phyloP scores from a whole-genome alignment of 2,888 invertebrate genomes.

The Erynnis tages region DNA sequence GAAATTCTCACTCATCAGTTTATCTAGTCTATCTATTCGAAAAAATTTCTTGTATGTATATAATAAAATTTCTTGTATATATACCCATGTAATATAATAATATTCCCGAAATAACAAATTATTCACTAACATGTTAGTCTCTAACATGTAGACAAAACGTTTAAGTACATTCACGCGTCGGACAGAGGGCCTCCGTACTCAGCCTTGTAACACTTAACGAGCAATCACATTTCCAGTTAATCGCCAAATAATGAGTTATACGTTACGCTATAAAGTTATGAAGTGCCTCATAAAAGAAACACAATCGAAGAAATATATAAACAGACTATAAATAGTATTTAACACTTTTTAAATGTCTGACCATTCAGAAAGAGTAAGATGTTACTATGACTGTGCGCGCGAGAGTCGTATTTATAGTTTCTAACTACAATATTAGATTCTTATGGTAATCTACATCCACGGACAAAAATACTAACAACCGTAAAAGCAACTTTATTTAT shows the following conservation, averaged over 20 bases:
- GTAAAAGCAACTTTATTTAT: too few relatives aligned
- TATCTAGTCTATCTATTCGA: too few relatives aligned
- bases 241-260: constrained; percentile 56
- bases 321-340: constrained; percentile 1
- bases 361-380: too few relatives aligned
- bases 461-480: too few relatives aligned
- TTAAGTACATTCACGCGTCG: constrained; percentile 43
- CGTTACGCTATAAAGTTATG: constrained; percentile 22
- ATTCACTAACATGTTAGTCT: constrained; percentile 25
- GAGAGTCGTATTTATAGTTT: not conserved
- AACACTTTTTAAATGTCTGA: too few relatives aligned
- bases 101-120: not conserved
- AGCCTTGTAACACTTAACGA: constrained; percentile 61
- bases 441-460: too few relatives aligned
- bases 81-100: too few relatives aligned
- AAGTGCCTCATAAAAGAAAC: constrained; percentile 12
- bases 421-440: too few relatives aligned
- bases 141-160: constrained; percentile 34
- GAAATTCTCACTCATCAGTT: too few relatives aligned
- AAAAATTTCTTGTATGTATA: too few relatives aligned
- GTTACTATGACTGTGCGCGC: not conserved
- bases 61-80: too few relatives aligned
- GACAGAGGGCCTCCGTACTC: constrained; percentile 13
- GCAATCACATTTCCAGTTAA: constrained; percentile 62
- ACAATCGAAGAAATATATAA: not conserved